These are phyloP conservation scores for Mnemiopsis leidyi DNA, from an alignment of 37 sponge, comb jelly and placozoan genomes.

Conservation along the genomic window DNA sequence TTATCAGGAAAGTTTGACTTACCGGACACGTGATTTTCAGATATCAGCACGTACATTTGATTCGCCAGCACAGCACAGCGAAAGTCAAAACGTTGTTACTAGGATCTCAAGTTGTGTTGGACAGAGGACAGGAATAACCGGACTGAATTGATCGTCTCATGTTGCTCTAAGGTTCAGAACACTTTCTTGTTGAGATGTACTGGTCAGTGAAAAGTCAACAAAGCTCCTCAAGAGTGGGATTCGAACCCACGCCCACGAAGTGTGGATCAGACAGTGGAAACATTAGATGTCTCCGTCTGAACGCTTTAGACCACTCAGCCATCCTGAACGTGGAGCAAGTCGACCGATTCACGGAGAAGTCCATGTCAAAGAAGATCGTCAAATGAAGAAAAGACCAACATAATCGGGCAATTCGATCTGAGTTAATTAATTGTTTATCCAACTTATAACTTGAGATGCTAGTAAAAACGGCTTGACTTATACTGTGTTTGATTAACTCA, in stretches of 20 bases:
- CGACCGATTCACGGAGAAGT: too few species aligned
- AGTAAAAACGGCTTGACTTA: not conserved
- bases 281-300: too few species aligned
- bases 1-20: too few species aligned
- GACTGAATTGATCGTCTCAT: not conserved
- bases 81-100: not conserved
- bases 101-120: not conserved
- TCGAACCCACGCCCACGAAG: slow-evolving; percentile 21
- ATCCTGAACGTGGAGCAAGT: not conserved
- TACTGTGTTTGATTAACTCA: not conserved
- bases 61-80: too few species aligned
- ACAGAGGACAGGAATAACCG: not conserved
- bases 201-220: not conserved
- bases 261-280: not conserved
- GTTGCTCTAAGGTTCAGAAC: not conserved
- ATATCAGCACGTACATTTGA: too few species aligned
- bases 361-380: not conserved
- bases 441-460: not conserved
- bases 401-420: too few species aligned
- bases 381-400: not conserved
- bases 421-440: not conserved
- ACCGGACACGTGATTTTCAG: too few species aligned
- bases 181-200: not conserved
- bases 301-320: not conserved
- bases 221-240: not conserved